These are phyloP conservation scores for Nesidiocoris tenuis DNA, from an alignment of 2,888 invertebrate genomes.

Conservation along the genomic window DNA sequence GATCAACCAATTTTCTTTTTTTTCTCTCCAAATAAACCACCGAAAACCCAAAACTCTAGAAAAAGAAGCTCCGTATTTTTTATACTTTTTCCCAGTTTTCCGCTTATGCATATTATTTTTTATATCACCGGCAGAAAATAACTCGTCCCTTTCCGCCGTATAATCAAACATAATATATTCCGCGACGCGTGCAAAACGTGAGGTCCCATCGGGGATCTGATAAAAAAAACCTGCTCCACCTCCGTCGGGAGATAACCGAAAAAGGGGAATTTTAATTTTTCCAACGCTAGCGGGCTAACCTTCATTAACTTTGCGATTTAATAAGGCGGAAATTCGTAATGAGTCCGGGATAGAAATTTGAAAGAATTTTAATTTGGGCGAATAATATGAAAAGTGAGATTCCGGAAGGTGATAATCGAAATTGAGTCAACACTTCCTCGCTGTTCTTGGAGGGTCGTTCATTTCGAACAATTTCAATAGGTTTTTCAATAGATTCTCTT, in stretches of 20 bases:
- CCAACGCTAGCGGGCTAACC: neutral
- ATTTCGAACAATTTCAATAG: no score
- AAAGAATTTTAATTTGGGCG: neutral
- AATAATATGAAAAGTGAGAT: no score
- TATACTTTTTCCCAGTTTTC: neutral
- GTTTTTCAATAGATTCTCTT: no score
- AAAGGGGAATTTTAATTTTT: neutral
- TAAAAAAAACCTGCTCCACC: neutral
- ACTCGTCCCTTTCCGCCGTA: neutral
- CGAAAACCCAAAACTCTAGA: no score
- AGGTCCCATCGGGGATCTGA: neutral
- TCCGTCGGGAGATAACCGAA: neutral
- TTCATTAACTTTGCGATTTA: neutral
- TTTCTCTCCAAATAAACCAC: no score
- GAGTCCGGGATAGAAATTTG: no score
- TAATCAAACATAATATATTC: neutral
- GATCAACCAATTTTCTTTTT: no score
- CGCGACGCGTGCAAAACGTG: neutral
- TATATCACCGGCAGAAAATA: neutral
- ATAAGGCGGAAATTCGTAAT: neutral
- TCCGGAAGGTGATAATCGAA: no score
- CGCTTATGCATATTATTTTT: neutral
- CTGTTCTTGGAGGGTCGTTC: no score
- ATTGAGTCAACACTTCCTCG: no score
- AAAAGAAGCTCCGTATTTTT: no score